Evolutionary conservation across 2,888 invertebrate genomes (phyloP), one percentile per base, ranked within the genome.

Genomic region (Limnephilus auricula): DNA sequence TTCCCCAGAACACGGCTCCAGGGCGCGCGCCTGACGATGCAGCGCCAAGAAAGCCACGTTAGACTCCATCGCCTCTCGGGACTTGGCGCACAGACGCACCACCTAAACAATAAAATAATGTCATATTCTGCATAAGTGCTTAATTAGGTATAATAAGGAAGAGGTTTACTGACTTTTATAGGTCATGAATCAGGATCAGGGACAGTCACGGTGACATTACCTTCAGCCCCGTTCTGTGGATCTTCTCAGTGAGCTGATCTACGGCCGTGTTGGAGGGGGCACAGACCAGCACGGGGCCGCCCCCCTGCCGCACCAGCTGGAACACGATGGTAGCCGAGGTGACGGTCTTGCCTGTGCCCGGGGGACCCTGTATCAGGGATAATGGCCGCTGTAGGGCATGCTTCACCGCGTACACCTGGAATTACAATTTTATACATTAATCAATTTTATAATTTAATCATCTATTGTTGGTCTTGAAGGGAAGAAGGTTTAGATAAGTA

Each of bases 261-360:
- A 99, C 99, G 37, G 99, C 99, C 1, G 99, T 99, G 95, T 99
- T 99, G 92, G 99, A 99, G 0, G 99, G 99, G 0, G 99, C 99
- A 94, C 99, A 99, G 0, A 99, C 99, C 2, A 99, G 96, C 0
- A 99, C 99, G 0, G 99, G 98, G 1, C 98, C 98, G 6, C 98
- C 98, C 93, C 98, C 99, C 94, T 99, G 99, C 94, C 99, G 98
- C 0, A 99, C 99, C 91, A 99, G 96, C 94, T 99, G 99, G 95
- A 99, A 99, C 3, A 99, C 99, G 93, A 99, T 99, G 0, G 99
- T 99, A 0, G 99, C 99, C 0, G 99, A 99, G 0, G 99, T 99
- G 0, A 99, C 99, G 0, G 99, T 99, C 95, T 99, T 99, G 9
- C 99, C 99, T 0, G 99, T 99, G 88, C 99, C 99, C 0, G 99